Conservation (phyloP, 2,797 vertebrate genomes). For the Agapornis canus region DNA sequence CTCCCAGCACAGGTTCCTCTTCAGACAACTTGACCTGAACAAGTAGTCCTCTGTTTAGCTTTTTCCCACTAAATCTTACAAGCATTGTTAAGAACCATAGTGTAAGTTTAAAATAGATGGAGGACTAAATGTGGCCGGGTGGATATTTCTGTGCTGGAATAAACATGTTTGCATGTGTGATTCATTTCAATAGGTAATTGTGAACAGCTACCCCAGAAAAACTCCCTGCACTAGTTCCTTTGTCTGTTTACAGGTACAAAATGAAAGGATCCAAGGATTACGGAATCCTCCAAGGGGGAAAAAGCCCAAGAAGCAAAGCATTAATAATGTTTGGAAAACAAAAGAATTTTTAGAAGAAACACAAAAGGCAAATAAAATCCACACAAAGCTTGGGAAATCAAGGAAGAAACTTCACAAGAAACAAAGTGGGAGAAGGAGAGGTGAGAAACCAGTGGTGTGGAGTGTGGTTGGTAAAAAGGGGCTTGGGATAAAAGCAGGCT, state of each 20-base stretch:
- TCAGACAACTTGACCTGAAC: neutral
- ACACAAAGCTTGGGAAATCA: neutral
- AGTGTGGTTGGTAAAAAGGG: neutral
- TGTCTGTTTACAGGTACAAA: neutral
- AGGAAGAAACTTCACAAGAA: neutral
- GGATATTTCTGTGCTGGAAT: neutral
- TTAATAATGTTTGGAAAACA: neutral
- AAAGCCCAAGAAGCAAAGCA: neutral
- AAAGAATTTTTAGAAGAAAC: neutral
- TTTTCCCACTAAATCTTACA: neutral
- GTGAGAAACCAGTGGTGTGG: neutral
- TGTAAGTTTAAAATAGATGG: neutral
- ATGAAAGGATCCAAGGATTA: neutral
- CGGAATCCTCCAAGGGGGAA: neutral
- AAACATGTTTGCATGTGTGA: neutral
- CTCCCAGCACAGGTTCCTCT: neutral
- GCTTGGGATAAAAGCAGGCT: neutral
- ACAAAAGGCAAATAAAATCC: neutral
- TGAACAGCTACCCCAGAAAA: slow-evolving; percentile 4
- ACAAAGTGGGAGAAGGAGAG: neutral
- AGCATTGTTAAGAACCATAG: neutral
- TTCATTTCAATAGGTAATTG: neutral
- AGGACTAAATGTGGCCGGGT: neutral
- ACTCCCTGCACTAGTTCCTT: neutral
- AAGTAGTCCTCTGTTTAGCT: neutral